phyloP scores from a whole-genome alignment of 2,113 vertebrate species.

The Larimichthys polyactis region DNA sequence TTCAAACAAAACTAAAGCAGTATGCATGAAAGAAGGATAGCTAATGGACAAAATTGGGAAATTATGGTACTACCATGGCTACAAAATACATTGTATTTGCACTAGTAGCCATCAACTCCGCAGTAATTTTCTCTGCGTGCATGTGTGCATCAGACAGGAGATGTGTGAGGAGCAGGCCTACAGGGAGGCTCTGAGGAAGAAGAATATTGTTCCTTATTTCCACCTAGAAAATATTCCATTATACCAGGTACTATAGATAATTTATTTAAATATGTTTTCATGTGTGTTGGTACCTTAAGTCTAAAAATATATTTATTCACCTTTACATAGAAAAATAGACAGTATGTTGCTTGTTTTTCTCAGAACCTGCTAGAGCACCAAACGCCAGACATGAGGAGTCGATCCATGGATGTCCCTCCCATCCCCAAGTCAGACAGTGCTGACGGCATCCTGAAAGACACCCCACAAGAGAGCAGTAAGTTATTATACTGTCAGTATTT shows the following conservation, averaged over 20 bases:
- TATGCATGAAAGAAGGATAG: not conserved
- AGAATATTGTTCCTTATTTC: slow-evolving; percentile 87
- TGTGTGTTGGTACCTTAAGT: not conserved
- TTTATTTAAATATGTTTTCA: not conserved
- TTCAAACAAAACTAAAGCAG: not conserved
- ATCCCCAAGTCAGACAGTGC: slow-evolving; percentile 58
- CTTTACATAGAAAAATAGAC: not conserved
- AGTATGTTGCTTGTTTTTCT: slow-evolving; percentile 25
- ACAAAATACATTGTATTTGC: not conserved
- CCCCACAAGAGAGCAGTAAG: slow-evolving; percentile 43
- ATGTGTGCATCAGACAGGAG: slow-evolving; percentile 80
- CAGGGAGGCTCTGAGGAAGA: slow-evolving; percentile 81
- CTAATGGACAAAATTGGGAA: not conserved
- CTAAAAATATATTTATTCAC: not conserved
- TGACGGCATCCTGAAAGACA: slow-evolving; percentile 37
- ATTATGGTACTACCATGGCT: not conserved
- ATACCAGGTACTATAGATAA: slow-evolving; percentile 71
- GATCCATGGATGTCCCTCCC: slow-evolving; percentile 80
- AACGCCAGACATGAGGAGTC: slow-evolving; percentile 77
- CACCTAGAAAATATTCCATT: slow-evolving; percentile 82
- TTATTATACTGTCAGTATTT: slow-evolving; percentile 14
- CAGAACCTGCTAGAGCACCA: slow-evolving; percentile 67
- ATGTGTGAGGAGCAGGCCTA: slow-evolving; percentile 76
- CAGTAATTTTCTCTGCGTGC: not conserved
- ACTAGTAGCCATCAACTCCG: not conserved